Evolutionary conservation across 2,888 invertebrate species (phyloP).

Genomic region (Colostygia pectinataria): DNA sequence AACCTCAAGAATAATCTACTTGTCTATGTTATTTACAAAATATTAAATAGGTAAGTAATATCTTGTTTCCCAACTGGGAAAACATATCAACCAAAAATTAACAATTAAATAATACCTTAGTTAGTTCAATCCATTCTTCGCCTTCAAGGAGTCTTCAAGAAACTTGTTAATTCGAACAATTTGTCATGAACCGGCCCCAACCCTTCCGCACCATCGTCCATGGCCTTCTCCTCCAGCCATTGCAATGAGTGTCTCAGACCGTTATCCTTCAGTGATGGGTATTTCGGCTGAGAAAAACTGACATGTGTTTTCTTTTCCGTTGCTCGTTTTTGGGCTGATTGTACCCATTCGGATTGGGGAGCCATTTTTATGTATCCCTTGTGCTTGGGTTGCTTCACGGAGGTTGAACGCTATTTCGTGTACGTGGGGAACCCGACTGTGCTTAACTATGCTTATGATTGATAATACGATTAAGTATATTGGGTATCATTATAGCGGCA

Average conservation of each 20-base stretch:
- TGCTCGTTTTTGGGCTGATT: slow-evolving; percentile 53
- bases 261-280: slow-evolving; percentile 75
- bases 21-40: too few relatives aligned
- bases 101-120: slow-evolving; percentile 77
- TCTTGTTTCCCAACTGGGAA: too few relatives aligned
- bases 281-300: slow-evolving; percentile 79
- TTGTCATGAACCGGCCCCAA: slow-evolving; percentile 89
- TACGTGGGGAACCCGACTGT: slow-evolving; percentile 1
- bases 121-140: slow-evolving; percentile 86
- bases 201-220: slow-evolving; percentile 89
- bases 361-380: slow-evolving; percentile 42
- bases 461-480: neutral
- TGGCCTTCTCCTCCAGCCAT: slow-evolving; percentile 86
- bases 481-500: neutral
- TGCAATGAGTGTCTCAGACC: slow-evolving; percentile 67
- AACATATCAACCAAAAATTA: too few relatives aligned
- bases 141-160: slow-evolving; percentile 95
- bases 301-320: slow-evolving; percentile 69
- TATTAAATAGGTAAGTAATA: too few relatives aligned
- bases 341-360: slow-evolving; percentile 49
- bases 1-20: too few relatives aligned
- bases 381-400: neutral
- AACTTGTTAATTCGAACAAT: slow-evolving; percentile 93
- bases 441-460: slow-evolving; percentile 10
- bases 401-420: slow-evolving; percentile 1